Base-by-base conservation (phyloP, 2,888 invertebrate species). In the Lacanobia wlatinum region DNA sequence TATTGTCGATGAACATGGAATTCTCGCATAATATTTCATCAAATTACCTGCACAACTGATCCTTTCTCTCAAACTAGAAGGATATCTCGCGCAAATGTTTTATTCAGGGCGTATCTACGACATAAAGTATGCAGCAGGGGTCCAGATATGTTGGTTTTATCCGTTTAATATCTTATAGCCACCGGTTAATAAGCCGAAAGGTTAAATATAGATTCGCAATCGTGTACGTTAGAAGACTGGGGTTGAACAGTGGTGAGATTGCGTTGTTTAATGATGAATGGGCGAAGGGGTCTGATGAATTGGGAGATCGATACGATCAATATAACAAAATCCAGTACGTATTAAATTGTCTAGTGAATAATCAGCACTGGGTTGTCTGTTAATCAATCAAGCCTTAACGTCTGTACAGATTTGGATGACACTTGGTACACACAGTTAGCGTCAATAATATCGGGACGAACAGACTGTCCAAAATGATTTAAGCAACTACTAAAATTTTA, bases 61-160 rank as follows among this genome's bases (percentile, higher is more conserved):
- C 60, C 79, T 66, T 46, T 8, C 60, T 46, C 38, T 66, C 73
- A 55, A 79, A 81, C 73, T 78, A 85, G 73, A 67, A 66, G 71
- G 83, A 83, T 84, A 86, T 79, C 59, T 75, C 64, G 59, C 40
- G n/a, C 46, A 78, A 69, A 88, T 90, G 75, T 89, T 87, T 90
- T 87, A 90, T 90, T 90, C 88, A 89, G 71, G 18, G 80, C 70
- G 84, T 85, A 86, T 89, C 87, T 83, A 71, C 75, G 71, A 67
- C 77, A 87, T 89, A 88, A 90, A 90, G 84, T 89, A 90, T 90
- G 87, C 89, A 89, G 64, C 69, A 76, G 70, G 75, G 79, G 73
- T 73, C 78, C 78, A 84, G 86, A 80, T 84, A 87, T 85, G 87
- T 78, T 85, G 88, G 86, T 81, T 87, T 87, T 79, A 87, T 86